These are phyloP conservation scores for Lymantria dispar DNA, from an alignment of 2,888 invertebrate species.

Conservation along the genomic window DNA sequence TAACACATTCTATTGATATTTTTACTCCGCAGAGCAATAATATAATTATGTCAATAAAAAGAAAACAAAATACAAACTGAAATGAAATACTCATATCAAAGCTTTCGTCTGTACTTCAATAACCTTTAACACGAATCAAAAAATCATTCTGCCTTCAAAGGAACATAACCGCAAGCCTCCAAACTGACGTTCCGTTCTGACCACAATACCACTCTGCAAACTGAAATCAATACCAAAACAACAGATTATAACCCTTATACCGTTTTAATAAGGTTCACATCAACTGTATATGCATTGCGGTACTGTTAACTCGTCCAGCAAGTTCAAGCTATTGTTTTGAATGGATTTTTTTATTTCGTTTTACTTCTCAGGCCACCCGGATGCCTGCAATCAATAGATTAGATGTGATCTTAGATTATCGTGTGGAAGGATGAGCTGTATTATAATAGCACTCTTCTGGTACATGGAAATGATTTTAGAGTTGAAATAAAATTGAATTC, in stretches of 20 bases:
- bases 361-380: slow-evolving; percentile 48
- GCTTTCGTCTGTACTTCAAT: neutral
- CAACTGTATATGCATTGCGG: slow-evolving; percentile 11
- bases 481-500: slow-evolving; percentile 7
- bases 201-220: slow-evolving; percentile 25
- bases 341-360: slow-evolving; percentile 32
- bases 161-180: slow-evolving; percentile 24
- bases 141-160: slow-evolving; percentile 23
- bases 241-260: slow-evolving; percentile 14
- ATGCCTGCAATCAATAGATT: slow-evolving; percentile 45
- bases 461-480: slow-evolving; percentile 33
- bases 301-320: slow-evolving; percentile 30
- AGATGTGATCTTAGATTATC: slow-evolving; percentile 35
- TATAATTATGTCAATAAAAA: no score
- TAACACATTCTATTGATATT: no score
- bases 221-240: slow-evolving; percentile 8
- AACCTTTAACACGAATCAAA: slow-evolving; percentile 24
- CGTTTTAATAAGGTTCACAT: slow-evolving; percentile 2
- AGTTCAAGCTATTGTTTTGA: slow-evolving; percentile 38
- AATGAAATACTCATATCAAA: neutral
- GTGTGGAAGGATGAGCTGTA: slow-evolving; percentile 21
- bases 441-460: slow-evolving; percentile 14
- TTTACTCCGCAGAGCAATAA: no score
- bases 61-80: neutral
- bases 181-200: slow-evolving; percentile 28